phyloP scores from a whole-genome alignment of 2,113 vertebrate genomes.

The Pogonocichla stellata region DNA sequence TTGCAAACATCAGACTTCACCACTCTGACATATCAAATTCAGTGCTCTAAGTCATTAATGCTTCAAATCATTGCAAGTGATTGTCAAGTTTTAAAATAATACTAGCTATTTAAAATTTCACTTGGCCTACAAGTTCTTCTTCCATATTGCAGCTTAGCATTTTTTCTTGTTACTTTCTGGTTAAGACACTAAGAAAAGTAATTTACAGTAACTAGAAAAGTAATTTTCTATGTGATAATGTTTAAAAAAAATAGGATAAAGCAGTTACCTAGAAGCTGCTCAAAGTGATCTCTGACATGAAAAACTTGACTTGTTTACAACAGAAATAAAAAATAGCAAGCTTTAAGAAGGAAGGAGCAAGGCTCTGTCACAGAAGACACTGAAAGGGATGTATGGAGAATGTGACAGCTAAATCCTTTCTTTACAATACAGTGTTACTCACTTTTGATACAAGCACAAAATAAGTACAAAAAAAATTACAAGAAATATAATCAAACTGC shows the following conservation, averaged over 20 bases:
- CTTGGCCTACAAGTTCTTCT: not conserved
- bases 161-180: not conserved
- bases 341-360: not conserved
- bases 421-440: not conserved
- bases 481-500: not conserved
- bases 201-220: not conserved
- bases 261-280: not conserved
- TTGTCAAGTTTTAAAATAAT: not conserved
- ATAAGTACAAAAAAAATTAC: not conserved
- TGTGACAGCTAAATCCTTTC: not conserved
- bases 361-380: not conserved
- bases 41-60: not conserved
- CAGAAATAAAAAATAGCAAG: not conserved
- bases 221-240: not conserved
- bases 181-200: not conserved
- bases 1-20: not conserved
- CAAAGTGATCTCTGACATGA: not conserved
- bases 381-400: not conserved
- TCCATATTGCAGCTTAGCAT: not conserved
- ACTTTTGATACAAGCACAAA: not conserved
- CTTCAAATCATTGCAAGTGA: not conserved
- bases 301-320: not conserved
- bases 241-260: not conserved
- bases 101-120: not conserved
- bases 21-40: not conserved